Percentiles rank a stretch among this genome's conserved stretches.
Evolutionary conservation across 2,888 invertebrate species (phyloP).

Genomic region (Melinopterus prodromus): DNA sequence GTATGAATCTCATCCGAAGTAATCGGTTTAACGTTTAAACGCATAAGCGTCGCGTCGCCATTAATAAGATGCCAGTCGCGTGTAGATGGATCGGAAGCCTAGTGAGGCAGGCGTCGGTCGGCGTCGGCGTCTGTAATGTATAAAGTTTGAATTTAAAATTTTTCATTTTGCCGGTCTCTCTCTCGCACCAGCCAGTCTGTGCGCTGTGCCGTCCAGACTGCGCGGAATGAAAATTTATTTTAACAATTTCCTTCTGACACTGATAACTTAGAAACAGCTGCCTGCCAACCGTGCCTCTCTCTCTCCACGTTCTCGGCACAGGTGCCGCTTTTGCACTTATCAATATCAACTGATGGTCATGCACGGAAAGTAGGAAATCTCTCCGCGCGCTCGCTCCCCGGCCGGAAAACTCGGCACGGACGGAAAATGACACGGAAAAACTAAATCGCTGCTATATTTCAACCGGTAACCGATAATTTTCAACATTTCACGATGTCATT

Average conservation of each 20-base stretch:
- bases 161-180: slow-evolving; percentile 29
- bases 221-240: slow-evolving; percentile 37
- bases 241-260: slow-evolving; percentile 38
- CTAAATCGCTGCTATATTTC: not conserved
- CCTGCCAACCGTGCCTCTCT: slow-evolving; percentile 13
- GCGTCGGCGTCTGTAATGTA: slow-evolving; percentile 25
- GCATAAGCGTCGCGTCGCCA: not conserved
- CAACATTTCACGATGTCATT: not conserved
- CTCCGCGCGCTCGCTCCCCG: not conserved
- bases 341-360: slow-evolving; percentile 38
- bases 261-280: slow-evolving; percentile 39
- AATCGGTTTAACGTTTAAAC: not conserved
- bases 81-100: not conserved
- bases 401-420: not conserved
- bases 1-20: not conserved
- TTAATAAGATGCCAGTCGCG: not conserved
- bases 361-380: slow-evolving; percentile 29
- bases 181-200: not conserved
- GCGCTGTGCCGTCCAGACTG: slow-evolving; percentile 7
- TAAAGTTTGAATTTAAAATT: slow-evolving; percentile 35
- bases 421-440: not conserved
- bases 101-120: not conserved
- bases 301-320: slow-evolving; percentile 29
- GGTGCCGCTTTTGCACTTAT: slow-evolving; percentile 36
- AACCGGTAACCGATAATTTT: not conserved